A percentile compares a stretch with the other conserved stretches of the same genome.
These are phyloP conservation scores for Harlomillsia oculata DNA, from an alignment of 1,140 invertebrate species.

Conservation along the genomic window DNA sequence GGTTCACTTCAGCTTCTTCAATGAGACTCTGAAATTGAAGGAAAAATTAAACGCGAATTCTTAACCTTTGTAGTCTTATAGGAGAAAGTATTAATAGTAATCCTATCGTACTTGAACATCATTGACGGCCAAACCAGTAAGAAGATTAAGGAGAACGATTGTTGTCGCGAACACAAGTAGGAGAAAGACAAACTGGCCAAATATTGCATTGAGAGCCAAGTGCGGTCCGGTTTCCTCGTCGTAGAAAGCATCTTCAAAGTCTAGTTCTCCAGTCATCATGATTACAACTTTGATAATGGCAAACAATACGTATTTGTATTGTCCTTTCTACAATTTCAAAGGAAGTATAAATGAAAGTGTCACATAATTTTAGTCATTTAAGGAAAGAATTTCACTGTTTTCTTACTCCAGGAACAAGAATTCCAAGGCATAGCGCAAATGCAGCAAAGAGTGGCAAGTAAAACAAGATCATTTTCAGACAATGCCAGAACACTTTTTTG, in stretches of 20 bases:
- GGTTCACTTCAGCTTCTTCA: conserved; percentile 25
- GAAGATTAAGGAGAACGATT: conserved; percentile 24
- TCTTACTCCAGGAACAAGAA: conserved; percentile 23
- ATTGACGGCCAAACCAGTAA: conserved; percentile 24
- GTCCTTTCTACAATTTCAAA: conserved; percentile 19
- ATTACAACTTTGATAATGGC: conserved; percentile 22
- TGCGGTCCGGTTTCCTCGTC: conserved; percentile 7
- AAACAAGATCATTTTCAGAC: conserved; percentile 16
- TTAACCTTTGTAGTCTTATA: not conserved
- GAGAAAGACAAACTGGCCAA: conserved; percentile 17
- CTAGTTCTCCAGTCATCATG: conserved; percentile 27
- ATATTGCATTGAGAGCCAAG: conserved; percentile 2
- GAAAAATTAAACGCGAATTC: not conserved
- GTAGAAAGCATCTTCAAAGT: conserved; percentile 26
- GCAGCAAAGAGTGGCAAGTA: conserved; percentile 19
- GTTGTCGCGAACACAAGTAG: conserved; percentile 21
- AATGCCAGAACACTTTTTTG: conserved; percentile 20
- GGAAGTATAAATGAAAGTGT: not conserved
- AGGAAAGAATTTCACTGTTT: not conserved
- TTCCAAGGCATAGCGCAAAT: conserved; percentile 13
- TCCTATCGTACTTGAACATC: conserved; percentile 19
- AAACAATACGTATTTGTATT: conserved; percentile 16
- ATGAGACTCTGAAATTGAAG: conserved; percentile 20
- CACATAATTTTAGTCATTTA: not conserved
- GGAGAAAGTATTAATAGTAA: not conserved